Percentiles rank a stretch among this genome's conserved stretches.
phyloP scores from a whole-genome alignment of 2,888 invertebrate genomes.

The Ormyrus pomaceus region DNA sequence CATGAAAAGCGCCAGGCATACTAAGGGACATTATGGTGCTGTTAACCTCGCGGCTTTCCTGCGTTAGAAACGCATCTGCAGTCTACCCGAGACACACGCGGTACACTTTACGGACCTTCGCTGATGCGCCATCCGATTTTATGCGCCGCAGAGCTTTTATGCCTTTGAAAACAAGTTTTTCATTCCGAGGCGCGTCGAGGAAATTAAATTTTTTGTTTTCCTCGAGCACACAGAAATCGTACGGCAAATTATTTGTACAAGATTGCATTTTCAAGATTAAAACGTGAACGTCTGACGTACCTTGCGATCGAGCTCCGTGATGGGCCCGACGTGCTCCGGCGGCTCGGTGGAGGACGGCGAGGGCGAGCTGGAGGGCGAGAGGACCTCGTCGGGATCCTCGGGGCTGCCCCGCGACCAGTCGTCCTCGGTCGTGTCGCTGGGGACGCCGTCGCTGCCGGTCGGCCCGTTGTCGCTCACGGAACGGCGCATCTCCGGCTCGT shows the following conservation, averaged over 20 bases:
- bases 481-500: conserved; percentile 71
- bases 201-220: too few relatives aligned
- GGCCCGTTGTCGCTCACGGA: conserved; percentile 72
- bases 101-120: too few relatives aligned
- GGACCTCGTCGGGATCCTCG: conserved; percentile 81
- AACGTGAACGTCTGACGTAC: conserved; percentile 61
- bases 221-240: background rate
- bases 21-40: conserved; percentile 12
- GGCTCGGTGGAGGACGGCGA: conserved; percentile 69
- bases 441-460: conserved; percentile 78
- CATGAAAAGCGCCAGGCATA: conserved; percentile 12
- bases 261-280: background rate
- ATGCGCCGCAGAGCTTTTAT: too few relatives aligned
- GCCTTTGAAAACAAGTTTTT: too few relatives aligned
- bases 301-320: conserved; percentile 82
- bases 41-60: conserved; percentile 8
- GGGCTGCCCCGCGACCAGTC: conserved; percentile 85
- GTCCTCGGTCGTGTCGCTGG: conserved; percentile 82
- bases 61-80: too few relatives aligned
- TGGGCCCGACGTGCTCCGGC: conserved; percentile 72
- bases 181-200: too few relatives aligned
- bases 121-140: too few relatives aligned
- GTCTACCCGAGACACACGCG: too few relatives aligned
- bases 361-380: conserved; percentile 66
- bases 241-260: background rate